A percentile compares a stretch with the other conserved stretches of the same genome.
These are phyloP conservation scores for Megalops atlanticus DNA, from an alignment of 2,113 vertebrate species.

Conservation along the genomic window DNA sequence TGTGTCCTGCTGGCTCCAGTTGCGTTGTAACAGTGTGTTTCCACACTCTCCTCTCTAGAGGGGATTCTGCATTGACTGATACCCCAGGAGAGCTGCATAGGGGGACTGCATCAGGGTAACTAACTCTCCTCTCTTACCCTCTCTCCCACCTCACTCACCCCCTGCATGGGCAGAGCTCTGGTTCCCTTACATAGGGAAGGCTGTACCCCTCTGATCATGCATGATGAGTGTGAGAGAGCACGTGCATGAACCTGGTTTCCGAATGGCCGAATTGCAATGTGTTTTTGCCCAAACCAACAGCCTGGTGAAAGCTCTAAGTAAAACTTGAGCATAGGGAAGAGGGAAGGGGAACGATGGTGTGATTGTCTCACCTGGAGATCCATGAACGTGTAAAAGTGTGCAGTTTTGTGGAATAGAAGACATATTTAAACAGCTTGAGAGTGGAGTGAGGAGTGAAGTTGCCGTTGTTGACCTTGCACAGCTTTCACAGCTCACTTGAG, in stretches of 20 bases:
- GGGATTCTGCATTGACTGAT: slow-evolving; percentile 35
- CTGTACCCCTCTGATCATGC: neutral
- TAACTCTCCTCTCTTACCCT: slow-evolving; percentile 7
- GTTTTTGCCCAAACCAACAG: neutral
- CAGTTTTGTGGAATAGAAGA: too few species aligned
- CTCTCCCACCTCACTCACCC: neutral
- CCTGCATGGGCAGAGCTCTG: neutral
- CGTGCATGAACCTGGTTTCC: neutral
- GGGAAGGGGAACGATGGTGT: neutral
- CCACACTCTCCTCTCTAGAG: slow-evolving; percentile 30
- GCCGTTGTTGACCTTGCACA: too few species aligned
- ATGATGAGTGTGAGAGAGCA: neutral
- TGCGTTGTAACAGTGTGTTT: slow-evolving; percentile 10
- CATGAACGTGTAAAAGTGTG: too few species aligned
- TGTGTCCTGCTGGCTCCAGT: neutral
- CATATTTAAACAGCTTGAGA: too few species aligned
- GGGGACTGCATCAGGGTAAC: slow-evolving; percentile 32
- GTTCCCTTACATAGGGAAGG: too few species aligned
- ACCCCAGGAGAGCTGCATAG: slow-evolving; percentile 33
- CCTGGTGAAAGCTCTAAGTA: neutral
- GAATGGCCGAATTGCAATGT: neutral
- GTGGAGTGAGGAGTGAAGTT: too few species aligned
- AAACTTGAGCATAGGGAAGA: neutral
- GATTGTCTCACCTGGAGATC: neutral
- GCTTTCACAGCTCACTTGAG: too few species aligned